Base-by-base conservation (phyloP, 2,113 vertebrate genomes). In the Gymnarchus niloticus region DNA sequence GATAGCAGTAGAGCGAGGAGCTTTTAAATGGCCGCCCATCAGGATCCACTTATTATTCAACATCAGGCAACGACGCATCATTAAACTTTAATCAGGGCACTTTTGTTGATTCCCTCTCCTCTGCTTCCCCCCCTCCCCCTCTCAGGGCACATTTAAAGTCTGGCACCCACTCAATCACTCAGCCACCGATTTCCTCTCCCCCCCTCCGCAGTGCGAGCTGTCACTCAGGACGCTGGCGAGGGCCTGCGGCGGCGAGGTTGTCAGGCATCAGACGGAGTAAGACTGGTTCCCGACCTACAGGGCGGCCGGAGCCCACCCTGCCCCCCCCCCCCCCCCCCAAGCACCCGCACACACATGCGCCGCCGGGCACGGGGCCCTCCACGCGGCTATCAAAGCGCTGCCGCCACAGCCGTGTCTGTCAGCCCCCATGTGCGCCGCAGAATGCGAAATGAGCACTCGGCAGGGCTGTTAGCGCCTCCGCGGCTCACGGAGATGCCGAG, bases 41-140 rank as follows among this genome's bases (percentile, higher is more conserved):
- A 84, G 83, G 57, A 48, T 61, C 57, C 56, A 37, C 83, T 83
- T 48, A 83, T 77, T 83, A 83, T 69, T 73, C 85, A 83, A 25
- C 65, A 76, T 76, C 56, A 73, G 85, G 81, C 51, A 54, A 83
- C 52, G 49, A 59, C 33, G 80, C 59, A 69, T 69, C 59, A 56
- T 86, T 83, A 86, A 83, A 84, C 61, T 86, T 86, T 86, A 83
- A 77, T 57, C 81, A 48, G 52, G 54, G 59, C 52, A 85, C 84
- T 85, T 85, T 80, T 85, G 84, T 85, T 85, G 52, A 85, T 85
- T 82, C 56, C 56, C 44, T 41, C 76, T 83, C 10, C 7, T 52
- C 46, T 52, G 8, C 3, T 1, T 10, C 57, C 56, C 52, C 49
- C n/a, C 25, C 23, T 28, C 28, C 57, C 44, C 49, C 83, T 54